Conservation (phyloP, 1,140 invertebrate genomes). For the Neodiprion fabricii region DNA sequence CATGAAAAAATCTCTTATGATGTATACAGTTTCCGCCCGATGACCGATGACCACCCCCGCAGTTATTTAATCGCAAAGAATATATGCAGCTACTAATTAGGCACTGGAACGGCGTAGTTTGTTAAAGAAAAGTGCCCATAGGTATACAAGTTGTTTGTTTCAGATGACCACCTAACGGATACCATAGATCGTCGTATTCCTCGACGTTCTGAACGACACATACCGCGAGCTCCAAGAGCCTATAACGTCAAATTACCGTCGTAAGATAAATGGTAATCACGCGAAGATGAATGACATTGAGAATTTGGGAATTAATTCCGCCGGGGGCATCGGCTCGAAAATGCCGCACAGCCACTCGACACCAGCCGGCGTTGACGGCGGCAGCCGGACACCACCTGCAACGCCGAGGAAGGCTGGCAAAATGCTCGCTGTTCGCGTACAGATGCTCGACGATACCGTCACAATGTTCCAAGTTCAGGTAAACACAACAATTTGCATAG, state of each 20-base stretch:
- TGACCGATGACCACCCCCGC: background rate
- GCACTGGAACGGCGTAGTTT: conserved; percentile 16
- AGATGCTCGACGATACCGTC: conserved; percentile 87
- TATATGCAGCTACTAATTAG: background rate
- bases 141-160: conserved; percentile 23
- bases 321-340: conserved; percentile 43
- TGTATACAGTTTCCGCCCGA: background rate
- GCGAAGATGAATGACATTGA: conserved; percentile 57
- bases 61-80: background rate
- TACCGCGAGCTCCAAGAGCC: conserved; percentile 19
- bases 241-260: conserved; percentile 26
- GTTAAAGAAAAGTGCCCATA: conserved; percentile 8
- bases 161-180: conserved; percentile 52
- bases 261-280: conserved; percentile 37
- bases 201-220: no score
- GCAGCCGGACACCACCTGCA: conserved; percentile 71
- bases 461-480: conserved; percentile 93
- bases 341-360: conserved; percentile 86
- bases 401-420: conserved; percentile 82
- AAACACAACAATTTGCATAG: conserved; percentile 29
- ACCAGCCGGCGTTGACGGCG: conserved; percentile 80
- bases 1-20: conserved; percentile 4
- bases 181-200: no score
- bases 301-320: conserved; percentile 52
- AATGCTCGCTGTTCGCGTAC: conserved; percentile 84